phyloP scores from a whole-genome alignment of 2,113 vertebrate species.

The Pyrgilauda ruficollis region DNA sequence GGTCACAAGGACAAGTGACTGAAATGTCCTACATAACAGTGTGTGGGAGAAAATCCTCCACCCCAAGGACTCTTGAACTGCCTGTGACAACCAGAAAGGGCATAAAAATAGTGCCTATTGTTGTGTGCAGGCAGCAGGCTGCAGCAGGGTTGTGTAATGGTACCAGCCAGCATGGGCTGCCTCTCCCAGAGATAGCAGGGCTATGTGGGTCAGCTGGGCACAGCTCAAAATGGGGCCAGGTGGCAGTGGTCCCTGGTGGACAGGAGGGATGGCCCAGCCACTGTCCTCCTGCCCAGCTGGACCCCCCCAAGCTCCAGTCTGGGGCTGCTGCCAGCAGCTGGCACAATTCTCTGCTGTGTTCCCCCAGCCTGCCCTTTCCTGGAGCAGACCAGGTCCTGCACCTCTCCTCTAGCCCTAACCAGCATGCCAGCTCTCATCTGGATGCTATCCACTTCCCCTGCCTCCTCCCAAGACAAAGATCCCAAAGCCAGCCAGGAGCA shows the following conservation, averaged over 20 bases:
- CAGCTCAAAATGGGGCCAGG: background rate
- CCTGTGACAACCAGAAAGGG: background rate
- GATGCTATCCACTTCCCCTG: background rate
- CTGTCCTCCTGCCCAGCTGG: background rate
- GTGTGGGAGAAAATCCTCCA: background rate
- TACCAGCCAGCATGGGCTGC: background rate
- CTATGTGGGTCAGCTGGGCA: background rate
- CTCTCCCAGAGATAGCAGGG: background rate
- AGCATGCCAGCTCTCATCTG: background rate
- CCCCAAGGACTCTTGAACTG: background rate
- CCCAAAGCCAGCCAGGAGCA: background rate
- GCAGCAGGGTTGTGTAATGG: background rate
- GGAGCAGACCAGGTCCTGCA: background rate
- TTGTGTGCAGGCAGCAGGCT: background rate
- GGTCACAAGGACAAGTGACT: background rate
- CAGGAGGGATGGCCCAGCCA: background rate
- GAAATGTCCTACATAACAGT: conserved; percentile 17
- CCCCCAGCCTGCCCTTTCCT: background rate
- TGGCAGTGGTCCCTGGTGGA: background rate
- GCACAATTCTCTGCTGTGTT: background rate
- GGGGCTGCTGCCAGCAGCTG: background rate
- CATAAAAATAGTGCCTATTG: conserved; percentile 51
- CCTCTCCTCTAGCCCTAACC: background rate
- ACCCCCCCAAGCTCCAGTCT: background rate
- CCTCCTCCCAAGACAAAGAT: background rate